phyloP scores from a whole-genome alignment of 2,888 invertebrate genomes.

The Xestia rhomboidea region DNA sequence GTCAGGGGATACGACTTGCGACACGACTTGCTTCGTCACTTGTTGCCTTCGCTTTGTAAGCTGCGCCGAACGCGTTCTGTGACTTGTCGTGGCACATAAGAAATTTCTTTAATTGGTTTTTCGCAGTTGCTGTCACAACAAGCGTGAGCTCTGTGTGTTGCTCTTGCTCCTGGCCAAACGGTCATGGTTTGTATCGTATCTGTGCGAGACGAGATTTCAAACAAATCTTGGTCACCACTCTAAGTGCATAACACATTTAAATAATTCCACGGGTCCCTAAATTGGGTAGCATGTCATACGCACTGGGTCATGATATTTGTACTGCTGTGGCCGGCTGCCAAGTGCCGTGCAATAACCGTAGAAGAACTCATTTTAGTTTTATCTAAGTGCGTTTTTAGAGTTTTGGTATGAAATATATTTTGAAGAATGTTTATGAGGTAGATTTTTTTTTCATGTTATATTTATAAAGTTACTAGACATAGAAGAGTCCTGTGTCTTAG shows the following conservation, averaged over 20 bases:
- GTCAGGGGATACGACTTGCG: neutral
- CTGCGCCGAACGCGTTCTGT: no score
- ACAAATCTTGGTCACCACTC: constrained; percentile 8
- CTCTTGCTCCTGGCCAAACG: neutral
- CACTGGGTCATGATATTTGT: constrained; percentile 41
- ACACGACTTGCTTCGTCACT: neutral
- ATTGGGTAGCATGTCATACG: constrained; percentile 58
- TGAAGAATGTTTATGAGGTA: no score
- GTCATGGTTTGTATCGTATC: no score
- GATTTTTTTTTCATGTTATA: neutral
- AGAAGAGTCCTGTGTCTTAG: neutral
- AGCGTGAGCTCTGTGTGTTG: no score
- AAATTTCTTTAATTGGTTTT: neutral
- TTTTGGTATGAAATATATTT: neutral
- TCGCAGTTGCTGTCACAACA: neutral
- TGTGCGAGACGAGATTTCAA: neutral
- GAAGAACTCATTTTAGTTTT: constrained; percentile 32
- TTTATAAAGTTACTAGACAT: neutral
- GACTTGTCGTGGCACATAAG: neutral
- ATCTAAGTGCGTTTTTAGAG: constrained; percentile 19
- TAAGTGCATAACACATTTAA: constrained; percentile 45
- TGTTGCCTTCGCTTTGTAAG: no score
- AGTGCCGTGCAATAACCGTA: constrained; percentile 27
- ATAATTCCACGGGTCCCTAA: constrained; percentile 57
- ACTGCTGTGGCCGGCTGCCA: constrained; percentile 45